Conservation (phyloP, 2,797 vertebrate genomes). For the Dicrostonyx torquatus region DNA sequence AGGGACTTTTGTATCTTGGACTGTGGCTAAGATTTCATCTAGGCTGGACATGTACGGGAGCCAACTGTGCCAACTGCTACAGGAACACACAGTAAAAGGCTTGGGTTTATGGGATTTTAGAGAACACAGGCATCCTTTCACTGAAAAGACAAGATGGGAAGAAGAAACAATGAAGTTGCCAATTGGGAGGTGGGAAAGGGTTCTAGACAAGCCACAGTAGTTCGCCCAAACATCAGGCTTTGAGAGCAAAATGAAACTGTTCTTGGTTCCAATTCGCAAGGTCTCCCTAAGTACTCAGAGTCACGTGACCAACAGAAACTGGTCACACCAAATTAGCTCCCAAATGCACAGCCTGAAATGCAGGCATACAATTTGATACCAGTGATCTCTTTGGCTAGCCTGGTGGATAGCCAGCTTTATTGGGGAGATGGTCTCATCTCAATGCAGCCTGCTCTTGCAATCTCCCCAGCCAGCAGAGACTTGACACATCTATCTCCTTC, state of each 20-base stretch:
- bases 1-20: background rate
- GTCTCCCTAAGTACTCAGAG: slow-evolving; percentile 3
- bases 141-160: background rate
- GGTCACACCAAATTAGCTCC: slow-evolving; percentile 63
- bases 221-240: background rate
- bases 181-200: background rate
- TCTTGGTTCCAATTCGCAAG: slow-evolving; percentile 19
- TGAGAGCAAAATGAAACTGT: slow-evolving; percentile 39
- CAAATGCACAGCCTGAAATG: slow-evolving; percentile 59
- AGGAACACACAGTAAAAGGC: background rate
- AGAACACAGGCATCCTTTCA: slow-evolving; percentile 31
- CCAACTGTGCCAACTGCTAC: background rate
- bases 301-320: slow-evolving; percentile 49
- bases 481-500: background rate
- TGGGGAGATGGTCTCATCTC: slow-evolving; percentile 64
- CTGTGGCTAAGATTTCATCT: background rate
- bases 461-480: slow-evolving; percentile 43
- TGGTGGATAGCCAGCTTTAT: slow-evolving; percentile 59
- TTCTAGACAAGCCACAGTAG: background rate
- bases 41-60: background rate
- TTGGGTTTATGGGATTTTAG: slow-evolving; percentile 29
- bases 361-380: slow-evolving; percentile 32
- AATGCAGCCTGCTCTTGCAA: slow-evolving; percentile 55
- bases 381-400: slow-evolving; percentile 25
- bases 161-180: slow-evolving; percentile 18